A percentile compares a stretch with the other conserved stretches of the same genome.
Conservation (phyloP, 2,888 invertebrate genomes). For the Drosophila heteroneura region DNA sequence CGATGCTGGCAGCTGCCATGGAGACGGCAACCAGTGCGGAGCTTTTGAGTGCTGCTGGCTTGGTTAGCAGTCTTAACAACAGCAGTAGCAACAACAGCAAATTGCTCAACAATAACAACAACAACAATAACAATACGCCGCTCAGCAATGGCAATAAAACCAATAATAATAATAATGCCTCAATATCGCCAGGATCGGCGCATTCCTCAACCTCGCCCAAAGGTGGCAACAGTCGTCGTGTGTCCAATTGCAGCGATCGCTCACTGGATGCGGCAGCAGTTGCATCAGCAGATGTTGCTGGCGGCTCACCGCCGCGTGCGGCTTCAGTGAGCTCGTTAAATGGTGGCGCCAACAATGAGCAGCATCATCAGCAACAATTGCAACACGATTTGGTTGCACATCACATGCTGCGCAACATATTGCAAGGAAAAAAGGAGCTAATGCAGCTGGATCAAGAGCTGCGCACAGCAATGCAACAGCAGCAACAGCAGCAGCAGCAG, state of each 20-base stretch:
- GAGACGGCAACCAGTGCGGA: slow-evolving; percentile 85
- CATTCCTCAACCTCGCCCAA: slow-evolving; percentile 59
- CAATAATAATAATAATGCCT: slow-evolving; percentile 47
- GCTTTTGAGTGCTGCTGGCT: slow-evolving; percentile 84
- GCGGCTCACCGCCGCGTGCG: slow-evolving; percentile 74
- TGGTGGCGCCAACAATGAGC: slow-evolving; percentile 57
- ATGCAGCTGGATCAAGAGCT: slow-evolving; percentile 90
- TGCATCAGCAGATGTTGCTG: slow-evolving; percentile 82
- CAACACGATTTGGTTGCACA: slow-evolving; percentile 88
- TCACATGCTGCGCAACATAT: slow-evolving; percentile 95
- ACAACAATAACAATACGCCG: slow-evolving; percentile 64
- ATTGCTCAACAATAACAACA: slow-evolving; percentile 78
- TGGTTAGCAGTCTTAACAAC: slow-evolving; percentile 74
- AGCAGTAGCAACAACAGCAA: slow-evolving; percentile 78
- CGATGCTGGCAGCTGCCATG: slow-evolving; percentile 85
- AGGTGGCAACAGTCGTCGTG: slow-evolving; percentile 69
- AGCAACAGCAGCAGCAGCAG: slow-evolving; percentile 83
- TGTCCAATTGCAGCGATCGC: slow-evolving; percentile 82
- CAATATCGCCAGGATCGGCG: slow-evolving; percentile 64
- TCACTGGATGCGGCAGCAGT: slow-evolving; percentile 84
- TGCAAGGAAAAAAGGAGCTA: slow-evolving; percentile 95
- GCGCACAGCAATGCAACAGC: slow-evolving; percentile 86
- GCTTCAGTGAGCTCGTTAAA: slow-evolving; percentile 63
- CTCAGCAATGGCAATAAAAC: slow-evolving; percentile 60
- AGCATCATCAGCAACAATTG: slow-evolving; percentile 75